A percentile compares a stretch with the other conserved stretches of the same genome.
These are phyloP conservation scores for Moxostoma hubbsi DNA, from an alignment of 2,797 vertebrate genomes.

Conservation along the genomic window DNA sequence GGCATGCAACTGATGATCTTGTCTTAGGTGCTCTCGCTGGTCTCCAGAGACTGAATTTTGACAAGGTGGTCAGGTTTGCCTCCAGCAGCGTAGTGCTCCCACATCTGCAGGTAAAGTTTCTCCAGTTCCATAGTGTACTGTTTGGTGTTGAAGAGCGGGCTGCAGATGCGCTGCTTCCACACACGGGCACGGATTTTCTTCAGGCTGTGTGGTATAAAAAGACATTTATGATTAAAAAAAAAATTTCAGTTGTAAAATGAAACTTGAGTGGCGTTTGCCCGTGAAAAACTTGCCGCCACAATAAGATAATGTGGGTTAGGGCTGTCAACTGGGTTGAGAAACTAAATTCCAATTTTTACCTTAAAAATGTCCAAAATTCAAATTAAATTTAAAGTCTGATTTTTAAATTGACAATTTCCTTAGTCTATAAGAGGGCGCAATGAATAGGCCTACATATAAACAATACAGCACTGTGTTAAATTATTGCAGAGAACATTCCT, in stretches of 20 bases:
- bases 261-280: no score
- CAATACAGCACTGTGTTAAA: no score
- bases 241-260: background rate
- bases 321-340: no score
- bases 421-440: no score
- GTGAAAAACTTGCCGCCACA: no score
- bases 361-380: no score
- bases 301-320: no score
- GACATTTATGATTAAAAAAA: background rate
- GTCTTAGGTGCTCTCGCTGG: conserved; percentile 86
- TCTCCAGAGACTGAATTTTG: conserved; percentile 82
- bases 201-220: conserved; percentile 75
- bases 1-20: conserved; percentile 25
- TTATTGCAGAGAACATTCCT: no score
- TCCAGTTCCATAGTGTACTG: conserved; percentile 96
- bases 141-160: conserved; percentile 98
- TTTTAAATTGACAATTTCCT: no score
- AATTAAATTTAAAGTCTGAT: no score
- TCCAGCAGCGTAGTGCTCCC: conserved; percentile 90
- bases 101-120: conserved; percentile 95
- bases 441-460: no score
- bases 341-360: no score
- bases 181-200: conserved; percentile 95
- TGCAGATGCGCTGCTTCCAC: conserved; percentile 97
- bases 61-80: conserved; percentile 93